Evolutionary conservation across 2,797 vertebrate species (phyloP), one percentile per base, ranked within the genome.

Genomic region (Natrix natrix): DNA sequence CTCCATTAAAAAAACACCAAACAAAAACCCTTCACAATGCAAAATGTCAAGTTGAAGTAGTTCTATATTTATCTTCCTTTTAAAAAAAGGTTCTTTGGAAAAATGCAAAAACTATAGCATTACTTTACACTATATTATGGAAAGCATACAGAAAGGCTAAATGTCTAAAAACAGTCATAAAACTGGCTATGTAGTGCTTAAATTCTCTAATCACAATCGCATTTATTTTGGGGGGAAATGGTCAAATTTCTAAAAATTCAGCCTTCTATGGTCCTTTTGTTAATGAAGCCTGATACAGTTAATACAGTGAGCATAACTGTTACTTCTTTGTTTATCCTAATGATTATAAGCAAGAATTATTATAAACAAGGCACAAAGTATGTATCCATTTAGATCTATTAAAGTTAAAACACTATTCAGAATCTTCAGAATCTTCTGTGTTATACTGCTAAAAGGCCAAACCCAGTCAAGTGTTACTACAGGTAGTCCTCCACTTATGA

Each of bases 1-100:
- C 11, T 57, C 56, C 10, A 60, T 57, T 86, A 83, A 26, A 57
- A 88, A 43, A 43, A 43, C 43, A 43, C 43, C 43, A 43, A 43
- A 43, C 43, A 87, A 74, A 24, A 57, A 86, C 54, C 56, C 1
- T 37, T 13, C 24, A 5, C 69, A 92, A 90, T 0, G 0, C 0
- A 32, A 88, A 86, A 5, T 43, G 24, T 56, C 24, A 83, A 20
- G 32, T 92, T 92, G 74, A 63, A 89, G 14, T 32, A 22, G 55
- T 56, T 88, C 11, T 13, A 5, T 14, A 60, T 60, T n/a, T 17
- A 78, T 32, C 8, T 55, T 61, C 22, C 14, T 55, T 87, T 52
- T 8, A 20, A 54, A 86, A 20, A 55, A 20, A 2, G 8, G 17
- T 54, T 56, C 6, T 32, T 74, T 37, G 52, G 14, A 4, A 16